A percentile compares a stretch with the other conserved stretches of the same genome.
These are phyloP conservation scores for Proisotoma minuta DNA, from an alignment of 2,888 invertebrate species.

Conservation along the genomic window DNA sequence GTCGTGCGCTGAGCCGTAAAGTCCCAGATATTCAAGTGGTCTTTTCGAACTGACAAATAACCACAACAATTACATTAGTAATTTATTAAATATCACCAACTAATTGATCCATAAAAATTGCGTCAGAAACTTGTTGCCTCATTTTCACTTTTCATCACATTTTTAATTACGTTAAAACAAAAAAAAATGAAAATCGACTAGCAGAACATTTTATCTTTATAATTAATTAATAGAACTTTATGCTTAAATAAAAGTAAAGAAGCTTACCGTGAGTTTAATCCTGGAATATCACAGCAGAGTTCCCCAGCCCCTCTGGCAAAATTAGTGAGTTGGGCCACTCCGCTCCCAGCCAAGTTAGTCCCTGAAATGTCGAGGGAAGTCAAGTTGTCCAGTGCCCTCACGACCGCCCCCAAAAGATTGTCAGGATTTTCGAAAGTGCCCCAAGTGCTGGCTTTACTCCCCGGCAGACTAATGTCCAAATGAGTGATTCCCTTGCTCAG, in stretches of 20 bases:
- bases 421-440: slow-evolving; percentile 68
- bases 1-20: slow-evolving; percentile 83
- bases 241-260: background rate
- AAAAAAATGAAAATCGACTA: too few species aligned
- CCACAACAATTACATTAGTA: too few species aligned
- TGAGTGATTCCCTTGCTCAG: slow-evolving; percentile 48
- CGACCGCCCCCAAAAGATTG: slow-evolving; percentile 64
- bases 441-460: background rate
- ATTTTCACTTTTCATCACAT: too few species aligned
- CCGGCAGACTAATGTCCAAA: slow-evolving; percentile 70
- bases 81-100: too few species aligned
- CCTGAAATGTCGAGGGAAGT: slow-evolving; percentile 89
- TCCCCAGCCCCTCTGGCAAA: background rate
- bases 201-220: too few species aligned
- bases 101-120: too few species aligned
- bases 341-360: slow-evolving; percentile 86
- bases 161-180: too few species aligned
- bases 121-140: too few species aligned
- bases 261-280: slow-evolving; percentile 59
- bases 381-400: slow-evolving; percentile 62
- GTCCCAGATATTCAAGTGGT: slow-evolving; percentile 82
- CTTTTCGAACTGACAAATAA: slow-evolving; percentile 66
- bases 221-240: too few species aligned
- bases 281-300: slow-evolving; percentile 71
- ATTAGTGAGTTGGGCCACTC: slow-evolving; percentile 49